Conservation (phyloP, 2,113 vertebrate species). For the Aleadryas rufinucha region DNA sequence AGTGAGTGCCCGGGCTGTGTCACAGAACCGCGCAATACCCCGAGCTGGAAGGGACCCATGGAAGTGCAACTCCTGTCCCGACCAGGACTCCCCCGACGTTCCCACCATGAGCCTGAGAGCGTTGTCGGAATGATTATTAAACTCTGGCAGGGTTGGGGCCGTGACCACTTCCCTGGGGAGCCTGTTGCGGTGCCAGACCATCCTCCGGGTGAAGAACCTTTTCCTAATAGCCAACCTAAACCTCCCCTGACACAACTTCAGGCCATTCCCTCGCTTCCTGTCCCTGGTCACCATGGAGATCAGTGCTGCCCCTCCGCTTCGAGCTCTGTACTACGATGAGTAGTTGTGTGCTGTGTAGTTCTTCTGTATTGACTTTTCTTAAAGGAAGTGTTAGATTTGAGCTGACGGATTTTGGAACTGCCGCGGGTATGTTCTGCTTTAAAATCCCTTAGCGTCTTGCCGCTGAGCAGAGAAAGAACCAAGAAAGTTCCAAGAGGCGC, state of each 20-base stretch:
- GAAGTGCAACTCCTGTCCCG: too few species aligned
- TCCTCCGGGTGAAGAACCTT: neutral
- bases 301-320: neutral
- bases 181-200: neutral
- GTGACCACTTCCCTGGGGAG: neutral
- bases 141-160: neutral
- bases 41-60: neutral
- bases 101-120: neutral
- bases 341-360: neutral
- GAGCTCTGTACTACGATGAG: neutral
- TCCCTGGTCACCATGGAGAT: neutral
- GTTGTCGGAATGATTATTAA: neutral
- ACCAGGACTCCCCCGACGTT: neutral
- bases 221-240: neutral
- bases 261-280: neutral
- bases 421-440: accelerated
- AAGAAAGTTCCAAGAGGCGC: accelerated
- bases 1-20: neutral
- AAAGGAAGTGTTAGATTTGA: neutral
- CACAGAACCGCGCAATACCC: neutral
- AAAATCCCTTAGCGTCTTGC: too few species aligned
- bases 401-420: neutral
- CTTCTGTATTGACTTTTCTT: neutral
- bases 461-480: accelerated
- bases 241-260: neutral